These are phyloP conservation scores for Piezodorus guildinii DNA, from an alignment of 1,140 invertebrate genomes.

Conservation along the genomic window DNA sequence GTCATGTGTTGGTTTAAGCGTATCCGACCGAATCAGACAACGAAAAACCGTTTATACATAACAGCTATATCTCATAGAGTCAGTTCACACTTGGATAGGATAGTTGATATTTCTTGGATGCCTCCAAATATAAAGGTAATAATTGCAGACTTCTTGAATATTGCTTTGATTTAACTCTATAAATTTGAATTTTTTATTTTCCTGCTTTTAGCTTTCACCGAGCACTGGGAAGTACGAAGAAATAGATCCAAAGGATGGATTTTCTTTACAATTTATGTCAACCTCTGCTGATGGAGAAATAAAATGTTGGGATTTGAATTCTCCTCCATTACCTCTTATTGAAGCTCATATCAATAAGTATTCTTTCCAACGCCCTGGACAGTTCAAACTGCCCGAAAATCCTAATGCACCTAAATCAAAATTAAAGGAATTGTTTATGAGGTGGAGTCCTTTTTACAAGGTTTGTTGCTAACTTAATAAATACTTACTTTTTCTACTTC, in stretches of 20 bases:
- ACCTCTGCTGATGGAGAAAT: constrained; percentile 51
- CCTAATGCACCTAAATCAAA: background rate
- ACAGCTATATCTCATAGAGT: constrained; percentile 2
- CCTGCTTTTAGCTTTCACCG: background rate
- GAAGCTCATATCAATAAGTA: background rate
- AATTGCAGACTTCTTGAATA: background rate
- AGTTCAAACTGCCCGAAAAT: background rate
- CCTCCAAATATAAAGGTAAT: constrained; percentile 30
- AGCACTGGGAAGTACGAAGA: background rate
- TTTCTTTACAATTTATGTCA: constrained; percentile 44
- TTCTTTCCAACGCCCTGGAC: background rate
- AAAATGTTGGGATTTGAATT: constrained; percentile 56
- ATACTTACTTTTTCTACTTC: no score
- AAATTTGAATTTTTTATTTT: background rate
- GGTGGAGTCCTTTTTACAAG: background rate
- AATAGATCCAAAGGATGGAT: constrained; percentile 34
- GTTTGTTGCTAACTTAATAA: background rate
- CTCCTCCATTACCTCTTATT: constrained; percentile 15
- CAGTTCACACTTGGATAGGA: constrained; percentile 19
- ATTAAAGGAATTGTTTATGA: background rate
- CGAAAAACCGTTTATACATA: no score
- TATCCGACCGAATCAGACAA: no score
- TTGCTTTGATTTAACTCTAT: background rate
- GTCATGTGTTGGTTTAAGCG: no score
- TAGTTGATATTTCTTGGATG: constrained; percentile 19